These are phyloP conservation scores for Drosophila kanekoi DNA, from an alignment of 2,888 invertebrate genomes.

Conservation along the genomic window DNA sequence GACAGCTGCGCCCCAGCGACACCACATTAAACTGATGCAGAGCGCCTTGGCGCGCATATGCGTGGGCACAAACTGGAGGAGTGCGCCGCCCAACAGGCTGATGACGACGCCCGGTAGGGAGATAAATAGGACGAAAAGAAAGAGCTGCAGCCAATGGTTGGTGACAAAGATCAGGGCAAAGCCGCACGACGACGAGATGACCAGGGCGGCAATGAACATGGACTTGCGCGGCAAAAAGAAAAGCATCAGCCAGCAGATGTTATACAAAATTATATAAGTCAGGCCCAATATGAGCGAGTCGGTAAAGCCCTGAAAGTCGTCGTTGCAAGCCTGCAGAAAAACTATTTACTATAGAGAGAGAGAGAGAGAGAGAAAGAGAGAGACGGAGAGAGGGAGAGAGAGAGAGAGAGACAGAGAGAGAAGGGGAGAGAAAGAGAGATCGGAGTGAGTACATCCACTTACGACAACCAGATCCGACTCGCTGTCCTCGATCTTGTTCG, in stretches of 20 bases:
- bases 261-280: conserved; percentile 48
- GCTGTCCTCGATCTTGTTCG: conserved; percentile 19
- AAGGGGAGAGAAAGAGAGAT: too few relatives aligned
- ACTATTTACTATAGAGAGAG: too few relatives aligned
- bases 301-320: conserved; percentile 48
- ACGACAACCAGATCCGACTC: conserved; percentile 45
- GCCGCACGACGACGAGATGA: conserved; percentile 47
- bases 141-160: conserved; percentile 25
- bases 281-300: conserved; percentile 61
- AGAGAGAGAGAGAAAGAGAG: too few relatives aligned
- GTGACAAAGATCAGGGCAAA: conserved; percentile 41
- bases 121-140: conserved; percentile 50
- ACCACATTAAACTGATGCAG: conserved; percentile 66
- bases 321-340: conserved; percentile 50
- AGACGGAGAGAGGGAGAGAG: too few relatives aligned
- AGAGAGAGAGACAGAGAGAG: too few relatives aligned
- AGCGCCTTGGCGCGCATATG: conserved; percentile 61
- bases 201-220: conserved; percentile 49
- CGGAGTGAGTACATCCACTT: not conserved
- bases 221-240: conserved; percentile 47
- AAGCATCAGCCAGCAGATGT: conserved; percentile 51
- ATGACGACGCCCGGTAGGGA: conserved; percentile 55
- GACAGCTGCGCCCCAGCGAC: conserved; percentile 59
- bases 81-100: conserved; percentile 59
- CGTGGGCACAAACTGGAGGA: conserved; percentile 64